Evolutionary conservation across 2,113 vertebrate species (phyloP).

Genomic region (Calyptomena viridis): DNA sequence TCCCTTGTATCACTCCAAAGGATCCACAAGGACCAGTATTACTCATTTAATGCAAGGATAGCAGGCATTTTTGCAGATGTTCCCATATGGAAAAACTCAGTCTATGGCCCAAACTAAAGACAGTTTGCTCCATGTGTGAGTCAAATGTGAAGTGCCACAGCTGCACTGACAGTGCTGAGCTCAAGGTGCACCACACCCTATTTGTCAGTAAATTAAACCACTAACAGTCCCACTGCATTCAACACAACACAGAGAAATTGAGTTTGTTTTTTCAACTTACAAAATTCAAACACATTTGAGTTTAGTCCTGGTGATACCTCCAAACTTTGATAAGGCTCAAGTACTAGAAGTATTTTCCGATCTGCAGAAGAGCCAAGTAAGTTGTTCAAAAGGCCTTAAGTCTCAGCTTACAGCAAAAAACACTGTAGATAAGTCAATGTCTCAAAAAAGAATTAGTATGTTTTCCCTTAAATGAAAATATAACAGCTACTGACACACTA

Average conservation of each 20-base stretch:
- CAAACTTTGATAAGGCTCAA: neutral
- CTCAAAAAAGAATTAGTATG: slow-evolving; percentile 3
- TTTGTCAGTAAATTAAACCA: slow-evolving; percentile 56
- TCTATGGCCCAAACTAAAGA: neutral
- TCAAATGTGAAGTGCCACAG: neutral
- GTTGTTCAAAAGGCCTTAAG: neutral
- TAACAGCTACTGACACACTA: slow-evolving; percentile 69
- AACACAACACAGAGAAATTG: neutral
- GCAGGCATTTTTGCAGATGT: neutral
- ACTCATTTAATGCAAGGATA: neutral
- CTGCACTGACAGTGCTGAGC: neutral
- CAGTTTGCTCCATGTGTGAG: neutral
- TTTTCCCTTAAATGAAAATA: slow-evolving; percentile 70
- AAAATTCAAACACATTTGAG: neutral
- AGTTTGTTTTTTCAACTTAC: neutral
- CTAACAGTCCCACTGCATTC: slow-evolving; percentile 39
- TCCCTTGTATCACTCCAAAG: neutral
- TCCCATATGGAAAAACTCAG: neutral
- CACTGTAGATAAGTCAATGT: neutral
- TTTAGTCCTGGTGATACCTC: neutral
- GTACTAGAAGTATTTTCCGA: neutral
- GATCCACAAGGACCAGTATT: too few relatives aligned
- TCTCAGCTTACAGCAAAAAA: neutral
- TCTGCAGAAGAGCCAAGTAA: neutral
- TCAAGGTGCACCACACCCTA: neutral